Conservation (phyloP, 2,797 vertebrate genomes). For the Spinibarbus caldwelli region DNA sequence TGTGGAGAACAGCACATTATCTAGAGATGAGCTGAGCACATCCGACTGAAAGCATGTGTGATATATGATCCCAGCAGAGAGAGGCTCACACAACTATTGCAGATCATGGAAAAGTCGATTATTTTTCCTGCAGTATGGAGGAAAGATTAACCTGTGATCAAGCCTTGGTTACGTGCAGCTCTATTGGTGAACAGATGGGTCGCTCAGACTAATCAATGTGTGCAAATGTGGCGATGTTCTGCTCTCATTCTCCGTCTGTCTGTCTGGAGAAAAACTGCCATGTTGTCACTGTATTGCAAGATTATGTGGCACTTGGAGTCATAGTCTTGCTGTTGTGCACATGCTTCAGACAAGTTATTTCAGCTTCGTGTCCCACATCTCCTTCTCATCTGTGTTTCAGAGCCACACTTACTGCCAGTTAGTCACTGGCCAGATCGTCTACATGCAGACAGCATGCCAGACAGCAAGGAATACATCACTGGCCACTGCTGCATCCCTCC, state of each 20-base stretch:
- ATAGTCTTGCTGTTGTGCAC: neutral
- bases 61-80: slow-evolving; percentile 30
- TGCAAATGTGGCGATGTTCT: neutral
- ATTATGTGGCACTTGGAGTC: neutral
- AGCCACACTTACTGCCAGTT: slow-evolving; percentile 16
- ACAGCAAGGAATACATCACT: slow-evolving; percentile 16
- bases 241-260: neutral
- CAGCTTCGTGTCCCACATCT: neutral
- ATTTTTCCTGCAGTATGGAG: slow-evolving; percentile 1
- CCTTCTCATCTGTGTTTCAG: slow-evolving; percentile 14
- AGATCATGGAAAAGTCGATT: slow-evolving; percentile 32
- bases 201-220: slow-evolving; percentile 1
- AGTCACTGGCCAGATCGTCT: too few species aligned
- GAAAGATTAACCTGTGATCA: slow-evolving; percentile 19
- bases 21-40: slow-evolving; percentile 11
- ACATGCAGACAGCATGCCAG: neutral
- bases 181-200: neutral
- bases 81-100: neutral
- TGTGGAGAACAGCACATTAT: slow-evolving; percentile 16
- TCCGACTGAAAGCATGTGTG: slow-evolving; percentile 45
- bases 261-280: neutral
- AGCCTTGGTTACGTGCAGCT: neutral
- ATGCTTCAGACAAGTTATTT: slow-evolving; percentile 14
- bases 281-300: neutral
- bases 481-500: neutral